Percentiles rank a stretch among this genome's conserved stretches.
Evolutionary conservation across 2,888 invertebrate genomes (phyloP).

Genomic region (Mechanitis messenoides): DNA sequence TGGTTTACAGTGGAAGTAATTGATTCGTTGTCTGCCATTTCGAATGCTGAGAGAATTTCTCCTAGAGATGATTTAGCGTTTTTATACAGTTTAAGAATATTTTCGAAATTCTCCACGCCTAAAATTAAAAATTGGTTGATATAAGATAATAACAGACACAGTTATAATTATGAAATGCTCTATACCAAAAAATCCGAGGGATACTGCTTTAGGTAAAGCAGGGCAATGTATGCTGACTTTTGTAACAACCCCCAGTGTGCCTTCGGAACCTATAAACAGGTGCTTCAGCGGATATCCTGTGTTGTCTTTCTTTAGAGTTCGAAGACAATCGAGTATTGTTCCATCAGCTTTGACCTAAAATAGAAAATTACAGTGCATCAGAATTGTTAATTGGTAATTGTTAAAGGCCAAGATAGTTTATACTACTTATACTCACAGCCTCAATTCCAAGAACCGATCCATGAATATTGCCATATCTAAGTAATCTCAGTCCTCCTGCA

Average conservation of each 20-base stretch:
- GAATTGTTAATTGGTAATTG: no score
- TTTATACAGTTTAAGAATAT: constrained; percentile 84
- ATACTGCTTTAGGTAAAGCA: constrained; percentile 85
- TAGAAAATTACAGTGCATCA: not conserved
- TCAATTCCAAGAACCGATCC: constrained; percentile 94
- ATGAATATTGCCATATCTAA: constrained; percentile 96
- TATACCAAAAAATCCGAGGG: constrained; percentile 91
- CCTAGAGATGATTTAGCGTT: constrained; percentile 85
- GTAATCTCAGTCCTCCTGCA: constrained; percentile 95
- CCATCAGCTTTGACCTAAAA: constrained; percentile 89
- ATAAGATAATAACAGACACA: no score
- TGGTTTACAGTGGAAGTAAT: constrained; percentile 81
- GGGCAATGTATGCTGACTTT: constrained; percentile 95
- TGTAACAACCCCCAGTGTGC: constrained; percentile 95
- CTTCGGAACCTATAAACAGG: constrained; percentile 98
- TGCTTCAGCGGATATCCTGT: constrained; percentile 98
- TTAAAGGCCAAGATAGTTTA: not conserved
- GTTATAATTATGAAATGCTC: no score
- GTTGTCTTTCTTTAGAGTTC: constrained; percentile 95
- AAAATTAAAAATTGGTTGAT: constrained; percentile 24
- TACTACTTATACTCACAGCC: constrained; percentile 79
- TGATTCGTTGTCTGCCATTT: constrained; percentile 90
- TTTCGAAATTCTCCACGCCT: constrained; percentile 86
- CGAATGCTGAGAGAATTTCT: constrained; percentile 96
- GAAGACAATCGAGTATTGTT: constrained; percentile 88